Conservation (phyloP, 1,140 invertebrate species). For the Nylanderia fulva region DNA sequence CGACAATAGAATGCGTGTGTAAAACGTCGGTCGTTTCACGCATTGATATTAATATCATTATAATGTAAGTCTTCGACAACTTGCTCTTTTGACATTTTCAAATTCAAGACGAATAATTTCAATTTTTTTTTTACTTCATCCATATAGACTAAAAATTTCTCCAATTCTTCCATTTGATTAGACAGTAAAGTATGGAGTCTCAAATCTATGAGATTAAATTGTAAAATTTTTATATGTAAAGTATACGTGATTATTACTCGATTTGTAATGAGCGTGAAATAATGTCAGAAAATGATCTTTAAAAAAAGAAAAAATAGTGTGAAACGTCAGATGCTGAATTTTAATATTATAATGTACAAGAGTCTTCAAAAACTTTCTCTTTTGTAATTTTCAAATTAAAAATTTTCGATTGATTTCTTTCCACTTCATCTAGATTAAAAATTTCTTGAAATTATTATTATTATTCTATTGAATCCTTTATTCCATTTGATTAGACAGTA, state of each 20-base stretch:
- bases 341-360: no score
- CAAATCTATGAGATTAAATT: not conserved
- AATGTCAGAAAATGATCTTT: not conserved
- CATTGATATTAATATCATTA: no score
- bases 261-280: not conserved
- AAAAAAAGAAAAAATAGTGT: no score
- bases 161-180: not conserved
- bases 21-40: not conserved
- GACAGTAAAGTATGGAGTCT: not conserved
- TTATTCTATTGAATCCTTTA: conserved; percentile 5
- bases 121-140: not conserved
- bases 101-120: no score
- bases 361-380: no score
- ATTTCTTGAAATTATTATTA: not conserved
- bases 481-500: not conserved
- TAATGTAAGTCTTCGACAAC: not conserved
- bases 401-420: no score
- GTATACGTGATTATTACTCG: not conserved
- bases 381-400: no score
- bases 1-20: not conserved
- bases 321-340: no score
- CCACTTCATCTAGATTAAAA: not conserved
- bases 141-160: not conserved
- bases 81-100: not conserved
- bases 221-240: not conserved